Evolutionary conservation across 2,113 vertebrate genomes (phyloP).

Genomic region (Halichoerus grypus): DNA sequence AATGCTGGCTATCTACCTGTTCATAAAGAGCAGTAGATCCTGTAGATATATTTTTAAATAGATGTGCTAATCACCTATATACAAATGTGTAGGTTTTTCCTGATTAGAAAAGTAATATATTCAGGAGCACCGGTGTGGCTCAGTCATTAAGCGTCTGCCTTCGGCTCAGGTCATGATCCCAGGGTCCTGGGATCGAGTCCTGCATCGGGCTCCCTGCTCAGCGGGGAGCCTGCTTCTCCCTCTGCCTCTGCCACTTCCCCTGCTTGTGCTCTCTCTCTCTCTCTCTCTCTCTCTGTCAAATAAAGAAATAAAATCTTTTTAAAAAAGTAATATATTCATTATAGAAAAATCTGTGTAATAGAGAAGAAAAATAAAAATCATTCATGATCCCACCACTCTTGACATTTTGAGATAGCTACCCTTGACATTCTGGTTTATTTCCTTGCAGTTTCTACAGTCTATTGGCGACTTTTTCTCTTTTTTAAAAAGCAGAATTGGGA

Average conservation of each 20-base stretch:
- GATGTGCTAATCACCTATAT: background rate
- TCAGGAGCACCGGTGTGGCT: too few species aligned
- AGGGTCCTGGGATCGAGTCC: too few species aligned
- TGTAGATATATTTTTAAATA: conserved; percentile 33
- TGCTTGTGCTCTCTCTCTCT: too few species aligned
- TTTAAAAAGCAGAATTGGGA: background rate
- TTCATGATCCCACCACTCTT: background rate
- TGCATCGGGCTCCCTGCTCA: too few species aligned
- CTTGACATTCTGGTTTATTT: conserved; percentile 43
- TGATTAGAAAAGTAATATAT: background rate
- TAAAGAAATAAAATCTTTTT: too few species aligned
- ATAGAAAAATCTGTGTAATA: background rate
- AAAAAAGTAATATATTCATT: conserved; percentile 21
- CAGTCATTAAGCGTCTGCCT: too few species aligned
- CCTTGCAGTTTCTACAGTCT: background rate
- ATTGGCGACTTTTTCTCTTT: background rate
- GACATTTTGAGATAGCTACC: conserved; percentile 5
- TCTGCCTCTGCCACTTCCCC: too few species aligned
- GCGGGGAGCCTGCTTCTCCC: too few species aligned
- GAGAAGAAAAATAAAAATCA: conserved; percentile 52
- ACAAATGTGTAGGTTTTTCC: background rate
- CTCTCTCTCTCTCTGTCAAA: too few species aligned
- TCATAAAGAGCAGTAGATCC: background rate
- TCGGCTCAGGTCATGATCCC: too few species aligned
- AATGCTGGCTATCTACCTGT: background rate